Percentiles rank a stretch among this genome's conserved stretches.
Conservation (phyloP, 2,797 vertebrate species). For the Sebastes baramenuke region DNA sequence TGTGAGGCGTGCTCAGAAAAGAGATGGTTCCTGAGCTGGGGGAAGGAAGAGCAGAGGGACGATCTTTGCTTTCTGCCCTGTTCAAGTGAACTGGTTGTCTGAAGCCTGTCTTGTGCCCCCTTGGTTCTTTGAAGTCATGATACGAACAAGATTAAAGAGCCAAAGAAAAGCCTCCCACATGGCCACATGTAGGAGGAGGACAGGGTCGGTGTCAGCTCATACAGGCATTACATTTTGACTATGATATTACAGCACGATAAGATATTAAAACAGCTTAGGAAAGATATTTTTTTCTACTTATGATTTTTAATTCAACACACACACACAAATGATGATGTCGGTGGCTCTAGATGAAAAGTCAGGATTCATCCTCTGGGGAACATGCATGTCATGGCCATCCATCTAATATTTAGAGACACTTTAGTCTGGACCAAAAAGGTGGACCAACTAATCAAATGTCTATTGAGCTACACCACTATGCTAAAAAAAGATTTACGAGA, state of each 20-base stretch:
- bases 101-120: neutral
- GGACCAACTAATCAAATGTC: neutral
- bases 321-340: too few relatives aligned
- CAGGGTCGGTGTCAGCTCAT: neutral
- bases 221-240: neutral
- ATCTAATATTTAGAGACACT: neutral
- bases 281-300: too few relatives aligned
- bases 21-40: neutral
- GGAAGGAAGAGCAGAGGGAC: neutral
- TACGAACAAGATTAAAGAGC: conserved; percentile 10
- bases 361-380: neutral
- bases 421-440: neutral
- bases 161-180: neutral
- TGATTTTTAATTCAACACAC: too few relatives aligned
- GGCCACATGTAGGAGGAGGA: neutral
- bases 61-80: conserved; percentile 5
- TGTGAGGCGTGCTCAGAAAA: conserved; percentile 1
- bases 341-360: neutral
- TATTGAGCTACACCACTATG: neutral
- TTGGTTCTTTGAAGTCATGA: conserved; percentile 23
- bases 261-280: neutral
- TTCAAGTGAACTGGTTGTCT: neutral
- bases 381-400: neutral
- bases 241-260: neutral
- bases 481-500: neutral